Conservation (phyloP, 2,113 vertebrate species). For the Vulpes vulpes region DNA sequence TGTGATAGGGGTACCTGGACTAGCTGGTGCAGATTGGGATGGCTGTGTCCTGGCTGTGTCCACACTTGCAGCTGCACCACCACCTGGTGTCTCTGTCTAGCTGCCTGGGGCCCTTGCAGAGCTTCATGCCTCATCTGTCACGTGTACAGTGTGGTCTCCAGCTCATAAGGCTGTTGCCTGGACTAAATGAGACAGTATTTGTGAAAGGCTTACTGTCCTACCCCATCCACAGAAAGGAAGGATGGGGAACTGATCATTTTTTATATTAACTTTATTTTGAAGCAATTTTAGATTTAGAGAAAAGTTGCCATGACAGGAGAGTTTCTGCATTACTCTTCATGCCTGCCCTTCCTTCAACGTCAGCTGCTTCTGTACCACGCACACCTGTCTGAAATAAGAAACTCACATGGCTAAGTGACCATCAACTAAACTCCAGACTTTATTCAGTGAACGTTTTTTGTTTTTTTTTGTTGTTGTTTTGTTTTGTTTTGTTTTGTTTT, state of each 20-base stretch:
- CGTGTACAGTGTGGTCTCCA: accelerated
- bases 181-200: not conserved
- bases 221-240: not conserved
- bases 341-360: accelerated
- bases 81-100: not conserved
- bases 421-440: not conserved
- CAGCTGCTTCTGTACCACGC: not conserved
- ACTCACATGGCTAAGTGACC: accelerated
- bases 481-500: not conserved
- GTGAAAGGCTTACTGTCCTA: not conserved
- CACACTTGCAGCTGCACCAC: accelerated
- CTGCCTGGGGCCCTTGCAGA: not conserved
- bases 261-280: not conserved
- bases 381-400: not conserved
- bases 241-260: not conserved
- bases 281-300: not conserved
- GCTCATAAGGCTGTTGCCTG: accelerated
- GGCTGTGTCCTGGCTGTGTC: not conserved
- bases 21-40: accelerated
- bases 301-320: not conserved
- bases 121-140: not conserved
- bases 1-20: accelerated
- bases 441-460: not conserved
- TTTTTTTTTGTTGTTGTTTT: no score
- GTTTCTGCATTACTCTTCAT: not conserved